A percentile compares a stretch with the other conserved stretches of the same genome.
Evolutionary conservation across 2,797 vertebrate genomes (phyloP).

Genomic region (Diplodus puntazzo): DNA sequence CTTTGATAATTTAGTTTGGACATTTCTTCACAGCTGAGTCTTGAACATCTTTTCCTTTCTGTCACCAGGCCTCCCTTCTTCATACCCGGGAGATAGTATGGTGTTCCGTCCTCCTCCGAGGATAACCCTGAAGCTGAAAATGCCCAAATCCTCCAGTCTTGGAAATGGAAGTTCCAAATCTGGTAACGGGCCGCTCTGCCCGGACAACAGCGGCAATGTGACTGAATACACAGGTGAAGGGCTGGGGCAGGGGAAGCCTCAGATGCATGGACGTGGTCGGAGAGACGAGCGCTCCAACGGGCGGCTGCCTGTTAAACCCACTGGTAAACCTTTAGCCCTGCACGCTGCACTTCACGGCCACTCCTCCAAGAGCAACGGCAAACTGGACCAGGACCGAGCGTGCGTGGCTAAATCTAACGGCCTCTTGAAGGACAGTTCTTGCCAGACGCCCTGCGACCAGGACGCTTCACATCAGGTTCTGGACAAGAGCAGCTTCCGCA

Average conservation of each 20-base stretch:
- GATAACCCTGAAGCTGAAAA: conserved; percentile 97
- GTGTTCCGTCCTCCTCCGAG: conserved; percentile 93
- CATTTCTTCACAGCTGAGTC: not conserved
- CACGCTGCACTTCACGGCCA: conserved; percentile 92
- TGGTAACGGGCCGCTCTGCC: conserved; percentile 88
- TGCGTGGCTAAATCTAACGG: conserved; percentile 87
- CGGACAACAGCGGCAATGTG: conserved; percentile 85
- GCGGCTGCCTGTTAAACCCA: conserved; percentile 81
- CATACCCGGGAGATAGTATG: conserved; percentile 89
- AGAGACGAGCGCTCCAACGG: conserved; percentile 89
- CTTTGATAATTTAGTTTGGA: too few species aligned
- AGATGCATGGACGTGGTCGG: conserved; percentile 81
- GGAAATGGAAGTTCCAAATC: conserved; percentile 90
- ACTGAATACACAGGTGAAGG: conserved; percentile 73
- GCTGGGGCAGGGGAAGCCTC: conserved; percentile 87
- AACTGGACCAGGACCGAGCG: conserved; percentile 82
- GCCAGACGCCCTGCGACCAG: conserved; percentile 85
- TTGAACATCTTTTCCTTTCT: not conserved
- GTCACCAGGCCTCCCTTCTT: conserved; percentile 88
- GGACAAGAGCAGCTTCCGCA: conserved; percentile 87
- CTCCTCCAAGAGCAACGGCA: conserved; percentile 89
- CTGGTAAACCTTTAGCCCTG: conserved; percentile 90
- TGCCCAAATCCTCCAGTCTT: conserved; percentile 88
- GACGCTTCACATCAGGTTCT: conserved; percentile 82
- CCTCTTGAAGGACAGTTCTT: conserved; percentile 88